Percentiles rank a stretch among this genome's conserved stretches.
phyloP scores from a whole-genome alignment of 2,797 vertebrate genomes.

The Sarcophilus harrisii region DNA sequence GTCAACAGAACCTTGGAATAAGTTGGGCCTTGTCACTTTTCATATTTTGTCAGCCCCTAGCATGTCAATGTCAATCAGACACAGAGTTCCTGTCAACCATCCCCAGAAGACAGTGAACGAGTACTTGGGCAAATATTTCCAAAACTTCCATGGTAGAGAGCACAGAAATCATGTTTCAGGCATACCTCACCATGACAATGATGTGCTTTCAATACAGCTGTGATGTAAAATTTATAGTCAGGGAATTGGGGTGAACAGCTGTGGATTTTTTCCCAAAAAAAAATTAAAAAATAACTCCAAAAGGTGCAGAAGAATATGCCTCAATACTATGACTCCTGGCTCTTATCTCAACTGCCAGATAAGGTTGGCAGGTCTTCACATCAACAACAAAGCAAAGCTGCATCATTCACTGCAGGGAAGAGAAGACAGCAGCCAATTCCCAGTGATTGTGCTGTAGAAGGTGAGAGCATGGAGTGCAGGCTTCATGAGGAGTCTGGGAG shows the following conservation, averaged over 20 bases:
- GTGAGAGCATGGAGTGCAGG: neutral
- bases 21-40: neutral
- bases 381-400: neutral
- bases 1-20: neutral
- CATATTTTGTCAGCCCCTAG: neutral
- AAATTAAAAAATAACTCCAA: neutral
- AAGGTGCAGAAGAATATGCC: neutral
- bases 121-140: neutral
- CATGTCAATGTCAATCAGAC: neutral
- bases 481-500: neutral
- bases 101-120: neutral
- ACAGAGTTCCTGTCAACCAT: neutral
- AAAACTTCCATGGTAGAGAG: accelerated
- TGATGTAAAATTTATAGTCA: neutral
- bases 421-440: neutral
- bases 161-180: neutral
- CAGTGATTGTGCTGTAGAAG: neutral
- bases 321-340: neutral
- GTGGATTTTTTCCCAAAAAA: neutral
- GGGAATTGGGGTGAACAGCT: neutral
- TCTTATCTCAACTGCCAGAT: neutral
- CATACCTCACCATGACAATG: accelerated
- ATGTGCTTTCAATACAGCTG: neutral
- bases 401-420: neutral
- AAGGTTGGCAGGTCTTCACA: neutral